Percentiles rank a stretch among this genome's conserved stretches.
Evolutionary conservation across 2,113 vertebrate genomes (phyloP).

Genomic region (Quiscalus mexicanus): DNA sequence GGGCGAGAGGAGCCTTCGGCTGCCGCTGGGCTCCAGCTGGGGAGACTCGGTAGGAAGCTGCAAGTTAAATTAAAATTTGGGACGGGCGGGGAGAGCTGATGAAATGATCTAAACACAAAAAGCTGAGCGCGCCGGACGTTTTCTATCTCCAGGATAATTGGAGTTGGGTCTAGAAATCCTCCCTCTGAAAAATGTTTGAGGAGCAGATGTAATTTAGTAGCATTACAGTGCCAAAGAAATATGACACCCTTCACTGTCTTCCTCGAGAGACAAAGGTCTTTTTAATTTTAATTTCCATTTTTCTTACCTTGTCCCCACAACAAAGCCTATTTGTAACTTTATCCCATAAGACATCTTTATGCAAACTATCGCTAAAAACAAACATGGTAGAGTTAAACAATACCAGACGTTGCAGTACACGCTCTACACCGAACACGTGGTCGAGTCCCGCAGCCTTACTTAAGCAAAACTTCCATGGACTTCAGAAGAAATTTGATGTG

Average conservation of each 20-base stretch:
- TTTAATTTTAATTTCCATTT: neutral
- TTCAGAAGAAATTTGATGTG: neutral
- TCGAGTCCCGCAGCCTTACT: neutral
- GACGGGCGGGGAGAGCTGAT: neutral
- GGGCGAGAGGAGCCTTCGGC: neutral
- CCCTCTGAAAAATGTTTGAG: constrained; percentile 5
- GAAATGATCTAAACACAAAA: neutral
- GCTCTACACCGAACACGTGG: neutral
- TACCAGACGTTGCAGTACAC: neutral
- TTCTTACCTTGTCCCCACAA: neutral
- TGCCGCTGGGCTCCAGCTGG: neutral
- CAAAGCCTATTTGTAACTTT: neutral
- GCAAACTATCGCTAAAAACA: neutral
- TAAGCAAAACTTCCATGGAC: neutral
- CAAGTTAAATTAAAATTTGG: neutral
- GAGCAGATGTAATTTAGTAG: constrained; percentile 5
- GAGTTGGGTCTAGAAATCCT: neutral
- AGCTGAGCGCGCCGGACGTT: neutral
- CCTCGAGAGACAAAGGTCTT: neutral
- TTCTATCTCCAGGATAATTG: neutral
- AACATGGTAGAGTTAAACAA: neutral
- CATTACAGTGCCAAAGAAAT: neutral
- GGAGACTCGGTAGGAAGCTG: neutral
- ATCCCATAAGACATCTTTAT: neutral
- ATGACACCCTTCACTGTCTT: neutral